Base-by-base conservation (phyloP, 2,888 invertebrate species). In the Plagiodera versicolora region DNA sequence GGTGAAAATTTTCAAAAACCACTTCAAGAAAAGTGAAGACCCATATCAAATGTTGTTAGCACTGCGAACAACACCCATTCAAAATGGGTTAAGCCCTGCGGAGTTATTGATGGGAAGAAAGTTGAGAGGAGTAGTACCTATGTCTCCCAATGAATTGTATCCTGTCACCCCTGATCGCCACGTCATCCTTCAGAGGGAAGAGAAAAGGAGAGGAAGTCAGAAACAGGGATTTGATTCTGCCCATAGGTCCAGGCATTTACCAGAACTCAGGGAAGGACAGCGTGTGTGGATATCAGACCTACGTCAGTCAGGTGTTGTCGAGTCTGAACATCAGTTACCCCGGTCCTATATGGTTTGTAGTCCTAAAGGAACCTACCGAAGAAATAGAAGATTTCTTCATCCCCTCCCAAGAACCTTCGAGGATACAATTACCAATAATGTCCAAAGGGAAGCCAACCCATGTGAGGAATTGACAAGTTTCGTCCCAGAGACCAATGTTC, bases 101-200 rank as follows among this genome's bases (percentile, higher is more conserved):
- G 71, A 74, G 60, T 60, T 75, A 9, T 66, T 72, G 8, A 67
- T 72, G 64, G 71, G 71, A 14, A 28, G 72, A 18, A 67, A 65
- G 39, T 58, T 73, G 28, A 55, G 70, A 45, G 65, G 68, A 52
- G 52, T 63, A 6, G 46, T 72, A 0, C 69, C 70, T 8, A 52
- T 61, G 10, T 28, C 59, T 11, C 45, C 58, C 16, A 30, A 47
- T 45, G 46, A 61, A 35, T 39, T 58, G 16, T n/a, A 28, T 18
- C 52, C 58, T 16, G 14, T 18, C 10, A 14, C 46, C 6, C 54
- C 54, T 10, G 32, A 58, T 30, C 17, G 17, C 18, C 8, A 44
- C 9, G 19, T 9, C 17, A 14, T 54, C 10, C 14, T 28, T 6
- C 20, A 58, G 52, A 58, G 18, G 18, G 58, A 58, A 46, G 49